Percentiles rank a stretch among this genome's conserved stretches.
These are phyloP conservation scores for Nysson spinosus DNA, from an alignment of 2,888 invertebrate species.

Conservation along the genomic window DNA sequence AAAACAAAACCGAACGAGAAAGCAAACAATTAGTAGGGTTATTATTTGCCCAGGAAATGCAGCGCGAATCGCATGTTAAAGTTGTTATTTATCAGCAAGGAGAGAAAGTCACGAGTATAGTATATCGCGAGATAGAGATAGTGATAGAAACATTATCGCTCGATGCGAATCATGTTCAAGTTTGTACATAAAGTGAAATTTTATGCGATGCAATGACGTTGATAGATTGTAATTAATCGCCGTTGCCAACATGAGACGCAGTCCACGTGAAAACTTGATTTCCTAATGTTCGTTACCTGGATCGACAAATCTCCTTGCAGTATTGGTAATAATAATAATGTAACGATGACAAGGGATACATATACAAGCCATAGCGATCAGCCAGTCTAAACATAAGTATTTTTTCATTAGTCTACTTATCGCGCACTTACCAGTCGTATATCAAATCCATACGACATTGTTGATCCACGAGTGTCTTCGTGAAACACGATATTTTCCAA, in stretches of 20 bases:
- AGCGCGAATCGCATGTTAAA: too few species aligned
- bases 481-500: too few species aligned
- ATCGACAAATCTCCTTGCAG: conserved; percentile 32
- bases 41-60: conserved; percentile 74
- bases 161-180: too few species aligned
- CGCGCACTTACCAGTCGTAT: too few species aligned
- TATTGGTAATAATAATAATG: conserved; percentile 34
- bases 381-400: conserved; percentile 46
- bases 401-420: conserved; percentile 41
- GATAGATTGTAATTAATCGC: conserved; percentile 12
- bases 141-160: too few species aligned
- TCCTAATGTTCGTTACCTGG: conserved; percentile 16
- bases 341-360: conserved; percentile 6
- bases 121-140: too few species aligned
- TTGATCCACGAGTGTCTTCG: too few species aligned
- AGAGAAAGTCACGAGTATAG: conserved; percentile 56
- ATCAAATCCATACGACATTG: too few species aligned
- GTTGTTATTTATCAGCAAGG: conserved; percentile 63
- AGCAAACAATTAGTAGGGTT: too few species aligned
- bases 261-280: conserved; percentile 20
- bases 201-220: conserved; percentile 10
- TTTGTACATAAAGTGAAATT: conserved; percentile 22
- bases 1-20: too few species aligned
- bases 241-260: conserved; percentile 12
- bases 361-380: conserved; percentile 46